Percentiles rank a stretch among this genome's conserved stretches.
Evolutionary conservation across 2,797 vertebrate species (phyloP).

Genomic region (Enteromius viviparus): DNA sequence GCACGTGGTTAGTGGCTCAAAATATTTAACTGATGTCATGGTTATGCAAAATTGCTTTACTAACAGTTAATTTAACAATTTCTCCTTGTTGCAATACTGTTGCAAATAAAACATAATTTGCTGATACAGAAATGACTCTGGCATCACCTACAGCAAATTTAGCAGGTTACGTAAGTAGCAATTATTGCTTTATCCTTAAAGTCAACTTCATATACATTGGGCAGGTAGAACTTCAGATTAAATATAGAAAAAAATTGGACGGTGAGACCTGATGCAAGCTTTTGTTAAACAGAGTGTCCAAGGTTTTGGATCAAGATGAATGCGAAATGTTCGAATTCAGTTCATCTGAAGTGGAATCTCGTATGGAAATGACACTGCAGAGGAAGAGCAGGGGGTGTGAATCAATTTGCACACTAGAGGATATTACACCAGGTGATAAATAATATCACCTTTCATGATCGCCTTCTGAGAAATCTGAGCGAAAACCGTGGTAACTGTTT

Average conservation of each 20-base stretch:
- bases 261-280: not conserved
- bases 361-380: constrained; percentile 59
- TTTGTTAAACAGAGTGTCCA: not conserved
- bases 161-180: not conserved
- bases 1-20: not conserved
- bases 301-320: constrained; percentile 6
- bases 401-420: constrained; percentile 77
- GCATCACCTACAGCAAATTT: constrained; percentile 28
- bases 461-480: constrained; percentile 78
- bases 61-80: constrained; percentile 4
- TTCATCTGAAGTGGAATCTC: constrained; percentile 41
- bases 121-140: constrained; percentile 19
- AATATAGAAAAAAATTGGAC: not conserved
- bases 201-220: not conserved
- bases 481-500: constrained; percentile 71
- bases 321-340: constrained; percentile 24
- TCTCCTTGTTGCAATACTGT: constrained; percentile 40
- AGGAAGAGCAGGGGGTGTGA: constrained; percentile 62
- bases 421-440: constrained; percentile 82
- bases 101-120: constrained; percentile 40
- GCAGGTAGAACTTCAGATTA: not conserved
- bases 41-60: constrained; percentile 32
- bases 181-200: constrained; percentile 11
- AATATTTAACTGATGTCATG: constrained; percentile 32
- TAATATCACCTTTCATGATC: constrained; percentile 78